Base-by-base conservation (phyloP, 2,113 vertebrate species). In the Neofelis nebulosa region DNA sequence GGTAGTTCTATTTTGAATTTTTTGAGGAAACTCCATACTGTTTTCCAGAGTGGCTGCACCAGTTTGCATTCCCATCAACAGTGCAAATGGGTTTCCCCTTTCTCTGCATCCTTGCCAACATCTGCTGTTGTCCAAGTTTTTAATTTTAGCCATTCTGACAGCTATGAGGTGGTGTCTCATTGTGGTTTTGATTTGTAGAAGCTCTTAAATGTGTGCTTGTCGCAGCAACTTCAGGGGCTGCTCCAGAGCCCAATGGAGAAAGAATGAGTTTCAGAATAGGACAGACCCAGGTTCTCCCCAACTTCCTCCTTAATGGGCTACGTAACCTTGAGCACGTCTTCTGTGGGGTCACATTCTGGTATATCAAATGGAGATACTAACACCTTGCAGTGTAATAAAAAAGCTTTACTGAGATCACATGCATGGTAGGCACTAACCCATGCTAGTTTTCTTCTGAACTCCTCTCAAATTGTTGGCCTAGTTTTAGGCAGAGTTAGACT, bases 301-400 rank as follows among this genome's bases (percentile, higher is more conserved):
- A 13, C 48, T 84, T 2, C 36, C 38, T 23, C 15, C 7, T 50
- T 38, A 3, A 10, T 1, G 10, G 31, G 23, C 48, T 74, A 6
- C 5, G 18, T 13, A 38, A 6, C 9, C 79, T 78, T 12, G 15
- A 89, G 61, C 14, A 2, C 1, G 0, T 23, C n/a, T 10, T 65
- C 41, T 29, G 2, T 16, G 19, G 90, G 36, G 18, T 18, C 33
- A 4, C 4, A 0, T 7, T n/a, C 41, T 7, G 10, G 1, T 1
- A 18, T 0, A 0, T 23, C 4, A 7, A 52, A 12, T 14, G 36
- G 3, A 57, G 27, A 63, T 11, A 7, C 29, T 41, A n/a, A 18
- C 7, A n/a, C 2, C 25, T 55, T 5, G 0, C 41, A 1, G 12
- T 5, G 12, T 33, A 3, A 71, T 10, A 21, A 3, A 19, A 21